These are phyloP conservation scores for Sipha flava DNA, from an alignment of 1,140 invertebrate species.

Conservation along the genomic window DNA sequence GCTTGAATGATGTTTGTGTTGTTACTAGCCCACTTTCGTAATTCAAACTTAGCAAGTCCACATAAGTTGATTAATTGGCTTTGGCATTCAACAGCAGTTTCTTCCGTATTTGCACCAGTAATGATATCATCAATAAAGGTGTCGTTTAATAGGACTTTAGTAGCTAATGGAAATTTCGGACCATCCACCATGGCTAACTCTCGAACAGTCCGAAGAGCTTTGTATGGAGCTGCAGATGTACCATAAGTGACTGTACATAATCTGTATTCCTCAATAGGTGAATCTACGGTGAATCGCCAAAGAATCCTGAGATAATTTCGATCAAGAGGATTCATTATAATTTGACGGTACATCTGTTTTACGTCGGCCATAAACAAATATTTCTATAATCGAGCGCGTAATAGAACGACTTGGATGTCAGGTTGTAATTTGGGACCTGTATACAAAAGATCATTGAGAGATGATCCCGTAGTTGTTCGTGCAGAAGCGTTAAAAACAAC, in stretches of 20 bases:
- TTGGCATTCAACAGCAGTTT: constrained; percentile 35
- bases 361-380: too few species aligned
- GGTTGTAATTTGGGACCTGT: constrained; percentile 43
- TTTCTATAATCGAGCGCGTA: constrained; percentile 41
- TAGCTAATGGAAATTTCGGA: constrained; percentile 34
- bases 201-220: constrained; percentile 41
- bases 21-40: constrained; percentile 40
- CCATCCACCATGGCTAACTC: constrained; percentile 41
- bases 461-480: constrained; percentile 35
- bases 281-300: constrained; percentile 39
- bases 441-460: constrained; percentile 42
- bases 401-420: constrained; percentile 42
- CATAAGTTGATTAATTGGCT: constrained; percentile 36
- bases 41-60: constrained; percentile 34
- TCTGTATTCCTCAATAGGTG: constrained; percentile 39
- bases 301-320: constrained; percentile 42
- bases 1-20: not conserved
- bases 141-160: constrained; percentile 33
- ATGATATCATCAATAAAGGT: constrained; percentile 38
- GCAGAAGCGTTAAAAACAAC: constrained; percentile 37
- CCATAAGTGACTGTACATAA: too few species aligned
- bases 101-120: constrained; percentile 32
- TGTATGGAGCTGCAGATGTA: constrained; percentile 40
- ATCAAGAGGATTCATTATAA: constrained; percentile 34
- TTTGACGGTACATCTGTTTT: constrained; percentile 12